Percentiles rank a stretch among this genome's conserved stretches.
Evolutionary conservation across 2,888 invertebrate genomes (phyloP).

Genomic region (Harpalus rubripes): DNA sequence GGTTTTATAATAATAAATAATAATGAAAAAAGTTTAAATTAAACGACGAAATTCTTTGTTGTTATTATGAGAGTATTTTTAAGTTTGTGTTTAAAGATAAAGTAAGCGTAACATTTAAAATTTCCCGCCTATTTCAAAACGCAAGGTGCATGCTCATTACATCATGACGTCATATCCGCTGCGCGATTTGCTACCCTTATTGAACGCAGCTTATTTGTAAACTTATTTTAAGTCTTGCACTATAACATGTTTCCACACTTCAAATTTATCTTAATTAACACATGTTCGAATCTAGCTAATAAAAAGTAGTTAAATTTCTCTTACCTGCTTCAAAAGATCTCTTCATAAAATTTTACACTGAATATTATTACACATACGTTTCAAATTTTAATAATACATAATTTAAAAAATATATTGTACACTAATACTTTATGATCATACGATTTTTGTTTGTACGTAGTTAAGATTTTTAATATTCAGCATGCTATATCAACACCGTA

Average conservation of each 20-base stretch:
- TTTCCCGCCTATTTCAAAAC: too few relatives aligned
- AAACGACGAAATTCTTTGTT: too few relatives aligned
- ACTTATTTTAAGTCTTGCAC: too few relatives aligned
- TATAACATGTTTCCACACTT: not conserved
- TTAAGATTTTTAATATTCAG: conserved; percentile 28
- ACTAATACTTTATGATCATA: conserved; percentile 15
- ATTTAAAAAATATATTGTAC: conserved; percentile 16
- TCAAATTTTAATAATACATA: conserved; percentile 12
- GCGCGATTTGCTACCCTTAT: too few relatives aligned
- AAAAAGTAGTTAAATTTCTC: conserved; percentile 41
- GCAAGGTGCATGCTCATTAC: too few relatives aligned
- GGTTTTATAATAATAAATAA: too few relatives aligned
- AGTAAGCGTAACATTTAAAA: too few relatives aligned
- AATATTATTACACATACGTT: conserved; percentile 16
- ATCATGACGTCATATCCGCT: too few relatives aligned
- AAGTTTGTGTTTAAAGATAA: too few relatives aligned
- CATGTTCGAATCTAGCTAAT: conserved; percentile 12
- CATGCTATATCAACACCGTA: conserved; percentile 24
- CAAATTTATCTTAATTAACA: not conserved
- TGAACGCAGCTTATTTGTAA: too few relatives aligned
- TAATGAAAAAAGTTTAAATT: too few relatives aligned
- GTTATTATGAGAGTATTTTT: too few relatives aligned
- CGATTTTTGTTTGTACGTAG: conserved; percentile 14
- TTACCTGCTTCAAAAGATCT: conserved; percentile 34
- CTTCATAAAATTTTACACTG: conserved; percentile 21